These are phyloP conservation scores for Echinops telfairi DNA, from an alignment of 2,113 vertebrate genomes.

Conservation along the genomic window DNA sequence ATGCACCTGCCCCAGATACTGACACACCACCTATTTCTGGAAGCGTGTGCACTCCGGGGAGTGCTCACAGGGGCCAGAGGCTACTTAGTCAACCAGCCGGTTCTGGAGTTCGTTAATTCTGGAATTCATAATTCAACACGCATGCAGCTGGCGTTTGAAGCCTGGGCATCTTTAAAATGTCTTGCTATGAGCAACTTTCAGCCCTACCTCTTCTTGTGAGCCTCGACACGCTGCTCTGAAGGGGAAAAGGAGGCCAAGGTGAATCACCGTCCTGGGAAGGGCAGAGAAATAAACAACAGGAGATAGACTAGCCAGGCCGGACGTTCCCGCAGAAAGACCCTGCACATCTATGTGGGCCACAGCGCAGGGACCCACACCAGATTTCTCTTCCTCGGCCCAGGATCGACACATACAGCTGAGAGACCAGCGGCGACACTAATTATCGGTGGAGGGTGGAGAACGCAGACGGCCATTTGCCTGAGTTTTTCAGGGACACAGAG, in stretches of 20 bases:
- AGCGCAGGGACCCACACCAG: background rate
- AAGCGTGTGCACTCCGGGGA: background rate
- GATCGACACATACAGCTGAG: slow-evolving; percentile 8
- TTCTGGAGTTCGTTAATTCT: slow-evolving; percentile 66
- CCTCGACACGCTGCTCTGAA: slow-evolving; percentile 37
- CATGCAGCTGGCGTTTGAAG: slow-evolving; percentile 54
- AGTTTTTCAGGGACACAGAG: slow-evolving; percentile 68
- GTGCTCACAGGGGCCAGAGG: background rate
- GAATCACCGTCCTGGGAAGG: slow-evolving; percentile 66
- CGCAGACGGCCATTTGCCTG: background rate
- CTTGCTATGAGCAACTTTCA: slow-evolving; percentile 59
- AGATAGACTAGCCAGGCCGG: background rate
- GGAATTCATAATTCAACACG: slow-evolving; percentile 74
- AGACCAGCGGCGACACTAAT: background rate
- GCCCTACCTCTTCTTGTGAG: slow-evolving; percentile 47
- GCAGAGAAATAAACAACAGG: background rate
- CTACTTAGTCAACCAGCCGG: slow-evolving; percentile 28
- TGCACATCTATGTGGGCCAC: background rate
- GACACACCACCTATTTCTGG: background rate
- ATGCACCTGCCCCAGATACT: slow-evolving; percentile 13
- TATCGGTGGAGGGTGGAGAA: slow-evolving; percentile 44
- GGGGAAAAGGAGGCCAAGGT: slow-evolving; percentile 77
- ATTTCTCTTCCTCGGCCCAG: background rate
- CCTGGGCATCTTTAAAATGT: slow-evolving; percentile 71
- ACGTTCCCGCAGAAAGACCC: background rate